Base-by-base conservation (phyloP, 2,888 invertebrate species). In the Tetranychus piercei region DNA sequence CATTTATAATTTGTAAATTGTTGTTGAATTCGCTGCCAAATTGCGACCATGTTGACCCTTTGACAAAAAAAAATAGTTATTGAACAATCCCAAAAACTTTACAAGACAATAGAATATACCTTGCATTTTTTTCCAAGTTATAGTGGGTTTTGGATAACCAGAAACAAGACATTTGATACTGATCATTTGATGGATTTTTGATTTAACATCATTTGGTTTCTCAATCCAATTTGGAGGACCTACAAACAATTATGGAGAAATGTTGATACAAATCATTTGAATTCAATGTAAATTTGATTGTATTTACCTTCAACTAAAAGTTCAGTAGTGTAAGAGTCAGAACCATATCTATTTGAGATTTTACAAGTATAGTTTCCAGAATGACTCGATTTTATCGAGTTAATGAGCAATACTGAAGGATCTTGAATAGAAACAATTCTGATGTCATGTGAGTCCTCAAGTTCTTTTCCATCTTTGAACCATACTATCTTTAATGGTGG, bases 281-380 rank as follows among this genome's bases (percentile, higher is more conserved):
- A 6, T 45, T 0, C 2, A 7, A 55, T 15, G 55, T 2, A 55
- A 7, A 0, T 5, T 55, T 34, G 3, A 4, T 34, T 34, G 34
- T 34, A 34, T 55, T 55, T 55, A 55, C 55, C 55, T 55, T 55
- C 55, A 15, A 55, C 55, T 9, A 55, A 15, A 15, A 55, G 55
- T 55, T 55, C 55, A 15, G 55, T 55, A 15, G 11, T 5, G 15
- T 55, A 55, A 55, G 55, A 5, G 15, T 55, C 55, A 15, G 9
- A 15, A 15, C 55, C 55, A 55, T 55, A 55, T 55, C 55, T 55
- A 55, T 55, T 55, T 7, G 55, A 55, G 9, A 55, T 79, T 4
- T 78, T 75, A 67, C 79, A 79, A 11, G 79, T 79, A 69, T 79
- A 79, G 70, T 78, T 78, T 4, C 79, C 79, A 44, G 77, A 76